phyloP scores from a whole-genome alignment of 2,113 vertebrate genomes.

The Zapus hudsonius region DNA sequence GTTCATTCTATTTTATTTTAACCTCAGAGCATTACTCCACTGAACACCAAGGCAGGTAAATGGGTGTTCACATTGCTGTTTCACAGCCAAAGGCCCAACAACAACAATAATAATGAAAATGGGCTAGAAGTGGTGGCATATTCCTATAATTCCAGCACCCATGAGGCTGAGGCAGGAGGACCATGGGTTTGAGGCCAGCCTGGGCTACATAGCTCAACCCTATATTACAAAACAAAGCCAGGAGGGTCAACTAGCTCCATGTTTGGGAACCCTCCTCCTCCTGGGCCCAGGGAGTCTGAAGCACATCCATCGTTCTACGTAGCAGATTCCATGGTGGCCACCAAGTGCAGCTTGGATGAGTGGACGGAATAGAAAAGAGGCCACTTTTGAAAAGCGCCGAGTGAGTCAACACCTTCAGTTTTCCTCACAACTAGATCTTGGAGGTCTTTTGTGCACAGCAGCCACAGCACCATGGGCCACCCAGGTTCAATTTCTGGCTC shows the following conservation, averaged over 20 bases:
- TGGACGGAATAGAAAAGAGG: too few relatives aligned
- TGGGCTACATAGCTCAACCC: too few relatives aligned
- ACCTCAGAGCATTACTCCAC: not conserved
- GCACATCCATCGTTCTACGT: not conserved
- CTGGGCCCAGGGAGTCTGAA: not conserved
- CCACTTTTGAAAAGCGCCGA: too few relatives aligned
- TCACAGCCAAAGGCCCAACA: not conserved
- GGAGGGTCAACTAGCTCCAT: not conserved
- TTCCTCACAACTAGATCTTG: not conserved
- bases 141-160: not conserved
- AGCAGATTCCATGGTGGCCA: not conserved
- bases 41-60: not conserved
- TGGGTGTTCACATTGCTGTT: accelerated
- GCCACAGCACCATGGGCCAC: not conserved
- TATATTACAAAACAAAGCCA: not conserved
- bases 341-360: not conserved
- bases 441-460: not conserved
- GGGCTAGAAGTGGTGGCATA: not conserved
- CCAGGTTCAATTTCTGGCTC: not conserved
- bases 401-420: not conserved
- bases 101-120: too few relatives aligned
- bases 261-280: not conserved
- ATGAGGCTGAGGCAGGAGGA: not conserved
- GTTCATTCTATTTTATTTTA: not conserved
- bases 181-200: not conserved